These are phyloP conservation scores for Lumbricus terrestris DNA, from an alignment of 2,888 invertebrate species.

Conservation along the genomic window DNA sequence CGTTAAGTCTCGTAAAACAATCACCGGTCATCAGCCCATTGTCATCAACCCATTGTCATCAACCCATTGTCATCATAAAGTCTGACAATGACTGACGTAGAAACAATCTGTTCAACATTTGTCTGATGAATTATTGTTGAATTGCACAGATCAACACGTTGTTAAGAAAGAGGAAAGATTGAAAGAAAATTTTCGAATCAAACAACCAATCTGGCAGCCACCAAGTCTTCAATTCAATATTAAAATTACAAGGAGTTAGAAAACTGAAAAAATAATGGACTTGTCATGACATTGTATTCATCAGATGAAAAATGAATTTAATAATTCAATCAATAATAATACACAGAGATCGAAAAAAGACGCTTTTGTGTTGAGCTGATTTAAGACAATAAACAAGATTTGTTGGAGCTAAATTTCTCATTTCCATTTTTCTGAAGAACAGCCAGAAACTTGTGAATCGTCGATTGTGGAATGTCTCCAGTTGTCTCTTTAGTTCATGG, in stretches of 20 bases:
- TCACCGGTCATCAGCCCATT: too few species aligned
- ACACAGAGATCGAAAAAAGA: neutral
- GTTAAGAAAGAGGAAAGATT: neutral
- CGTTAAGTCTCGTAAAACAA: too few species aligned
- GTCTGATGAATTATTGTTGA: neutral
- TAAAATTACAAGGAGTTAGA: neutral
- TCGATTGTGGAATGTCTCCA: neutral
- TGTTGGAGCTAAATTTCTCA: neutral
- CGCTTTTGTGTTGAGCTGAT: neutral
- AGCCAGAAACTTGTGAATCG: neutral
- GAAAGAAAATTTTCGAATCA: neutral
- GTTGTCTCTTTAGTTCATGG: too few species aligned
- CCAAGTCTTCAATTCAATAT: too few species aligned
- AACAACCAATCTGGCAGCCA: too few species aligned
- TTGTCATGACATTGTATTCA: too few species aligned
- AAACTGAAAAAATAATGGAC: neutral
- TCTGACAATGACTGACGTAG: too few species aligned
- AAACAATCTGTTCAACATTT: neutral
- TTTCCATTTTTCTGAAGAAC: neutral
- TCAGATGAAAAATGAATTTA: too few species aligned
- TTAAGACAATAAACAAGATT: neutral
- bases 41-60: too few species aligned
- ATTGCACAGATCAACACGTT: neutral
- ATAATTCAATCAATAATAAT: too few species aligned
- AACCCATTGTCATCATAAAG: too few species aligned